Evolutionary conservation across 2,797 vertebrate genomes (phyloP), one percentile per base, ranked within the genome.

Genomic region (Crax fasciolata): DNA sequence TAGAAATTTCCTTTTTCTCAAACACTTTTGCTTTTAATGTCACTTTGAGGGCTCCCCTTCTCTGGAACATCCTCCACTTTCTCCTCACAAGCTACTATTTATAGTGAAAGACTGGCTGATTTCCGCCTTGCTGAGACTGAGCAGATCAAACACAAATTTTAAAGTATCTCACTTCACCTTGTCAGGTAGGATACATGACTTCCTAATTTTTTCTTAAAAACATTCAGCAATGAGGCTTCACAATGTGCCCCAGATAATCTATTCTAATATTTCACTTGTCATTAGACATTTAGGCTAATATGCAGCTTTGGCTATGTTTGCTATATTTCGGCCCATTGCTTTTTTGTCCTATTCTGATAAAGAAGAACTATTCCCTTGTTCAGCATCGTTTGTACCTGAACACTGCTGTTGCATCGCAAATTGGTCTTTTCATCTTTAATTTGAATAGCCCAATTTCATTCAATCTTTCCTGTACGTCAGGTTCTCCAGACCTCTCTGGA

Each of bases 401-500:
- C 39, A 24, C 8, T 3, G 3, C 30, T 73, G 43, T 48, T 48
- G 67, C 17, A 39, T 52, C 39, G 48, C 38, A 41, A 7, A 5
- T 17, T 23, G 32, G 1, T 61, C 54, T 88, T 73, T 79, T 90
- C 11, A 63, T 73, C 48, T 87, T 71, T 84, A 72, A 43, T 96
- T 82, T 89, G 73, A 84, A 52, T 35, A 43, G 76, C 48, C 4
- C 5, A 0, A 1, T 80, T 93, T 77, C 49, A 23, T 52, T 85
- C 75, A 63, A 52, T 79, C 25, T 87, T 90, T 92, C 28, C 59
- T 66, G 46, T 8, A 76, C 12, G 35, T 49, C 52, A 84, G 55
- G 57, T 62, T 91, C 78, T 90, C 44, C 62, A 77, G 57, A 79
- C 10, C 15, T 61, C 49, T 92, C 84, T 91, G 89, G 55, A 87